These are phyloP conservation scores for Taeniopygia guttata DNA, from an alignment of 2,797 vertebrate species.

Conservation along the genomic window DNA sequence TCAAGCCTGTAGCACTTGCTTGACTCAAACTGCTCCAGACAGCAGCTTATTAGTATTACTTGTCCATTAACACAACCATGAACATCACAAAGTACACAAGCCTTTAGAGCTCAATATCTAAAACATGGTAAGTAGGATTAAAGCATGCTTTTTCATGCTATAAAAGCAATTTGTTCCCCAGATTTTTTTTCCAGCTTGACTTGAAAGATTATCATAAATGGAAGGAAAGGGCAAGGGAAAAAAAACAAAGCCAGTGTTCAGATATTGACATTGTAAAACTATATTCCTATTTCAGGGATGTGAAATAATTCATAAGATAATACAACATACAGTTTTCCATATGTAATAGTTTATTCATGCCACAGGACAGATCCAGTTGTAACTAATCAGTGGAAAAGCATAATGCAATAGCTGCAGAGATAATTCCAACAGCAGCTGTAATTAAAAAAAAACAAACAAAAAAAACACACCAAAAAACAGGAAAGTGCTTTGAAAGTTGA, in stretches of 20 bases:
- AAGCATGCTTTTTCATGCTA: background rate
- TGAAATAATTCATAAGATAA: slow-evolving; percentile 16
- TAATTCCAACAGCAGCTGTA: background rate
- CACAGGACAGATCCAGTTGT: background rate
- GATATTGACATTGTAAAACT: background rate
- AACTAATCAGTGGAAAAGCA: background rate
- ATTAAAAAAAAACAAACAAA: background rate
- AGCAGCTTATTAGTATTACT: background rate
- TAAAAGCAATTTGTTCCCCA: background rate
- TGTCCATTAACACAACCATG: background rate
- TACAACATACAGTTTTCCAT: background rate
- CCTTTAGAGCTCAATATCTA: background rate
- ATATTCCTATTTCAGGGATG: background rate
- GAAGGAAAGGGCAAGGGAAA: background rate
- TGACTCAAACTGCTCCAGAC: background rate
- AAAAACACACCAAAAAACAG: background rate
- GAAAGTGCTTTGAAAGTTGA: background rate
- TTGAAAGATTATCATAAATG: background rate
- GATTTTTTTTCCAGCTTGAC: background rate
- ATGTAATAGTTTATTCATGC: background rate
- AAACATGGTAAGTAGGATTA: background rate
- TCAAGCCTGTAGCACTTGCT: background rate
- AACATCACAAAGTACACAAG: background rate
- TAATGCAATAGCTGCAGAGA: background rate
- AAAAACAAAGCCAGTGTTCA: background rate